Percentiles rank a stretch among this genome's conserved stretches.
Conservation (phyloP, 35 echinoderm and acorn worm genomes). For the Anneissia japonica region DNA sequence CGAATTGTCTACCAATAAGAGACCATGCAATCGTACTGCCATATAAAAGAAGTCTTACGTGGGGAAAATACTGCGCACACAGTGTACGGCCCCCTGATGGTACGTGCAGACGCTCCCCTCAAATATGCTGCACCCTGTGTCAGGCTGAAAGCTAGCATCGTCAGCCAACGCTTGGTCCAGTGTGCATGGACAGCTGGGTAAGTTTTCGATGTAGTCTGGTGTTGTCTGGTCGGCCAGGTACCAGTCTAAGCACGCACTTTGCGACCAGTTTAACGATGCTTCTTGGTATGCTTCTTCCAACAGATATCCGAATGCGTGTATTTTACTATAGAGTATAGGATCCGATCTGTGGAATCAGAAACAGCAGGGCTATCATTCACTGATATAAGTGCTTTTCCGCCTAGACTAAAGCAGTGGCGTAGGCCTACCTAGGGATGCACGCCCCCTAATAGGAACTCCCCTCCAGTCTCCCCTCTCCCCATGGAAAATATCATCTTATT, state of each 20-base stretch:
- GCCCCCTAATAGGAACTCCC: too few species aligned
- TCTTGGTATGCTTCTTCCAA: slow-evolving; percentile 42
- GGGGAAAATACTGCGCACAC: slow-evolving; percentile 23
- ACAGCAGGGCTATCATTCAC: too few species aligned
- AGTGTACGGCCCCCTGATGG: slow-evolving; percentile 14
- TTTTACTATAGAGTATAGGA: slow-evolving; percentile 47
- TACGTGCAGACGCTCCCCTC: background rate
- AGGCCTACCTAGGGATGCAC: too few species aligned
- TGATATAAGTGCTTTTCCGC: too few species aligned
- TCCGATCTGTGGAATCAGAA: background rate
- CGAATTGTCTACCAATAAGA: too few species aligned
- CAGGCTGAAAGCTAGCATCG: slow-evolving; percentile 2
- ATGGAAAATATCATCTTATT: too few species aligned
- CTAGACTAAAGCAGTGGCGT: too few species aligned
- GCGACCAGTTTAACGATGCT: slow-evolving; percentile 20
- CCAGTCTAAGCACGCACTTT: slow-evolving; percentile 29
- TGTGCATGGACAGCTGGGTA: background rate
- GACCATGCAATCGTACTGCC: too few species aligned
- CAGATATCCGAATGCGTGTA: slow-evolving; percentile 46
- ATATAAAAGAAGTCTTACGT: slow-evolving; percentile 5
- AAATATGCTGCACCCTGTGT: slow-evolving; percentile 6
- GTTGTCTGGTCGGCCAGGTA: slow-evolving; percentile 3
- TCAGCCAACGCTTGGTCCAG: slow-evolving; percentile 35
- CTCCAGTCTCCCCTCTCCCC: too few species aligned
- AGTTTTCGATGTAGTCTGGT: background rate